Evolutionary conservation across 2,113 vertebrate genomes (phyloP).

Genomic region (Oreocharis arfaki): DNA sequence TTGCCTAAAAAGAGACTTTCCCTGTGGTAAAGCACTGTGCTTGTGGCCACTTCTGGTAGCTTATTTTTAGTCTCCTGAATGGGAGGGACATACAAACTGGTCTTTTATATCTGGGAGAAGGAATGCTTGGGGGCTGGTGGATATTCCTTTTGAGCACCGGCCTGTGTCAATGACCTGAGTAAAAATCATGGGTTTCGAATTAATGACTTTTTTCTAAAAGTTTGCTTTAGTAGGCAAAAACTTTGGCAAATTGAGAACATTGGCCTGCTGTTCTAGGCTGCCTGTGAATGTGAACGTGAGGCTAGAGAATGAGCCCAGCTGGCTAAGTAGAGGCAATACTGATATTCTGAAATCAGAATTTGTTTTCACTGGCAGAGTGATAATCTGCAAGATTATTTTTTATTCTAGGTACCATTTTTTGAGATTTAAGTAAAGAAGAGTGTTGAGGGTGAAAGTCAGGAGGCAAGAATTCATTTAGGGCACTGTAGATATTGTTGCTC

Average conservation of each 20-base stretch:
- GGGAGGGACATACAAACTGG: background rate
- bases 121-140: background rate
- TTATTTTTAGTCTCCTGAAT: background rate
- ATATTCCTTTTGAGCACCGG: background rate
- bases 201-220: background rate
- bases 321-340: no score
- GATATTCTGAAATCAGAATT: background rate
- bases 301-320: background rate
- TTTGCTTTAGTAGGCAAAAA: background rate
- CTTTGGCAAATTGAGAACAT: background rate
- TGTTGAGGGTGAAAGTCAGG: background rate
- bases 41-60: background rate
- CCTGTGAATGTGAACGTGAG: rapidly evolving
- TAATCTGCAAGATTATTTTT: background rate
- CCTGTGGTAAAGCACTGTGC: no score
- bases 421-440: background rate
- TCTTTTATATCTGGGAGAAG: background rate
- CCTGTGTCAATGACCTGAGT: background rate
- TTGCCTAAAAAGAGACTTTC: background rate
- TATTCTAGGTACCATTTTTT: background rate
- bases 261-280: background rate
- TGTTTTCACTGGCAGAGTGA: background rate
- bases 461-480: background rate
- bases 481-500: rapidly evolving
- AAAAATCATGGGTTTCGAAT: background rate